These are phyloP conservation scores for Florisuga fusca DNA, from an alignment of 2,797 vertebrate species.

Conservation along the genomic window DNA sequence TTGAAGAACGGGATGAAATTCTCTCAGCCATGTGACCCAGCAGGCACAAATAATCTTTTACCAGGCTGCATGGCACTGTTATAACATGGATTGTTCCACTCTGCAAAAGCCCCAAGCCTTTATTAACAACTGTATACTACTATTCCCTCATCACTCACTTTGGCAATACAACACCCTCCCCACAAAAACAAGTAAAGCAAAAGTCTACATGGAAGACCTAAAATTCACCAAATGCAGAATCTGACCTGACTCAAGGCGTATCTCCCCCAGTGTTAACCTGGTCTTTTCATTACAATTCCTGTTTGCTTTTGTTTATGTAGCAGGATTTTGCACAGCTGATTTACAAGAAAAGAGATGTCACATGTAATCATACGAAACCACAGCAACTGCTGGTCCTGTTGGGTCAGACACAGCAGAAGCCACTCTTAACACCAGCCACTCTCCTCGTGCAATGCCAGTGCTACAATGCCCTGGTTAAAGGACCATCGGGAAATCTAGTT, in stretches of 20 bases:
- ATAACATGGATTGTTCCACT: constrained; percentile 36
- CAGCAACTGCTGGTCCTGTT: not conserved
- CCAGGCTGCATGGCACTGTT: constrained; percentile 34
- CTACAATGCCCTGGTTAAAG: constrained; percentile 12
- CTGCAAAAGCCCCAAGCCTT: constrained; percentile 50
- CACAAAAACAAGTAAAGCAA: constrained; percentile 63
- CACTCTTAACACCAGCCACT: constrained; percentile 17
- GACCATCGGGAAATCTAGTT: constrained; percentile 2
- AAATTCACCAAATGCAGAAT: constrained; percentile 53
- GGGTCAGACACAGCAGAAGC: constrained; percentile 46
- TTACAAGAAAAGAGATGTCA: not conserved
- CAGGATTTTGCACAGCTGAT: constrained; percentile 41
- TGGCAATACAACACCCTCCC: constrained; percentile 67
- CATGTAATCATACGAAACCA: not conserved
- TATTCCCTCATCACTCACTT: constrained; percentile 49
- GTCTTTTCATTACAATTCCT: constrained; percentile 2
- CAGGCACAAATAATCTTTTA: constrained; percentile 43
- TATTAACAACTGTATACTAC: constrained; percentile 48
- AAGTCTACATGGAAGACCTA: constrained; percentile 72
- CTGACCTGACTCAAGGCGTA: constrained; percentile 11
- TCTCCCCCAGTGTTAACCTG: not conserved
- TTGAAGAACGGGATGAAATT: not conserved
- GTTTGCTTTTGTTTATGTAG: constrained; percentile 11
- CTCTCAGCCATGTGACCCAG: constrained; percentile 37
- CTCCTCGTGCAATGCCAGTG: constrained; percentile 47